phyloP scores from a whole-genome alignment of 2,113 vertebrate genomes.

The Struthio camelus region DNA sequence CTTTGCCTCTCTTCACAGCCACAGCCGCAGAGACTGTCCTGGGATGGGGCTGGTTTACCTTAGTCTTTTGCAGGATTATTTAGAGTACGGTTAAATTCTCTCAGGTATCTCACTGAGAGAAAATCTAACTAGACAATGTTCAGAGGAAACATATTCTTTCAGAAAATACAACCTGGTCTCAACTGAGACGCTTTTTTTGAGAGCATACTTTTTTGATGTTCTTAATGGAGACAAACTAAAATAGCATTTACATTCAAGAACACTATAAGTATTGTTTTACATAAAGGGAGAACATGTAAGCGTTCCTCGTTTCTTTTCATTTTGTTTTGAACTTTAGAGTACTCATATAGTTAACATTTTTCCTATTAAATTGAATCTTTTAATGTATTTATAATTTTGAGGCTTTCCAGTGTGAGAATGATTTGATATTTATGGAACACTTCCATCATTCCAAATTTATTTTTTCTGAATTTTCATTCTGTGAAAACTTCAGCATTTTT shows the following conservation, averaged over 20 bases:
- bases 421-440: slow-evolving; percentile 39
- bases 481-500: slow-evolving; percentile 25
- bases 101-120: background rate
- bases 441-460: slow-evolving; percentile 20
- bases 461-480: slow-evolving; percentile 25
- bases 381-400: slow-evolving; percentile 17
- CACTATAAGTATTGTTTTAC: background rate
- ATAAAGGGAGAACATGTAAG: background rate
- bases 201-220: background rate
- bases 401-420: slow-evolving; percentile 23
- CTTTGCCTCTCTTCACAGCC: background rate
- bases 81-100: background rate
- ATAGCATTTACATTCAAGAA: background rate
- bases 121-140: background rate
- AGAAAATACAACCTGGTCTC: background rate
- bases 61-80: background rate
- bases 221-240: slow-evolving; percentile 7
- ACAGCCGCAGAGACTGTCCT: background rate
- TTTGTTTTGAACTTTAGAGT: slow-evolving; percentile 14
- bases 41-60: background rate
- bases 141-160: background rate
- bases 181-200: background rate
- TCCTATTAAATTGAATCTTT: slow-evolving; percentile 36
- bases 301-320: background rate
- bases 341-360: slow-evolving; percentile 26